Conservation (phyloP, 2,113 vertebrate species). For the Pelusios castaneus region DNA sequence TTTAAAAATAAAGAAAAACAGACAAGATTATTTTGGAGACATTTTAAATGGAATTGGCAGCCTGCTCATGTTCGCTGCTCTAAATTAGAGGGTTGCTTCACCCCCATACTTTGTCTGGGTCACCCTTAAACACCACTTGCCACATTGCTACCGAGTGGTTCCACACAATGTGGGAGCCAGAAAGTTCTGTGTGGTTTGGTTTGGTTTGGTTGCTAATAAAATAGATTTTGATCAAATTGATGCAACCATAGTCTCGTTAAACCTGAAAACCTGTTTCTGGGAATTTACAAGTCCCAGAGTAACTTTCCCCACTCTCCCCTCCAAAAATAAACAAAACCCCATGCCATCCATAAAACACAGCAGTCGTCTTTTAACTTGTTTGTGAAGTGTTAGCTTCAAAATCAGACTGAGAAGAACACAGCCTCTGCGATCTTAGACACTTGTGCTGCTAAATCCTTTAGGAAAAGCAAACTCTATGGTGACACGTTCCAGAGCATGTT, state of each 20-base stretch:
- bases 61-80: fast-evolving
- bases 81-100: not conserved
- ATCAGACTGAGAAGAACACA: fast-evolving
- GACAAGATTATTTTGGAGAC: not conserved
- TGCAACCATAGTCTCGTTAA: not conserved
- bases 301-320: not conserved
- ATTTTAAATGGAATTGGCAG: not conserved
- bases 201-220: not conserved
- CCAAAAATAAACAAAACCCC: fast-evolving
- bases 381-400: not conserved
- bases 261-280: not conserved
- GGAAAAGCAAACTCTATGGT: not conserved
- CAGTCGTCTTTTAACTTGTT: not conserved
- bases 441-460: not conserved
- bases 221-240: not conserved
- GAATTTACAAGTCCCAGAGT: not conserved
- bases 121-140: not conserved
- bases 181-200: too few relatives aligned
- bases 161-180: fast-evolving
- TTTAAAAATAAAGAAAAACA: not conserved
- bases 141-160: not conserved
- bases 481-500: too few relatives aligned
- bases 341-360: fast-evolving
- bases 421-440: too few relatives aligned
- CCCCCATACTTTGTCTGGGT: not conserved